Base-by-base conservation (phyloP, 2,113 vertebrate species). In the Telmatochromis sp. region DNA sequence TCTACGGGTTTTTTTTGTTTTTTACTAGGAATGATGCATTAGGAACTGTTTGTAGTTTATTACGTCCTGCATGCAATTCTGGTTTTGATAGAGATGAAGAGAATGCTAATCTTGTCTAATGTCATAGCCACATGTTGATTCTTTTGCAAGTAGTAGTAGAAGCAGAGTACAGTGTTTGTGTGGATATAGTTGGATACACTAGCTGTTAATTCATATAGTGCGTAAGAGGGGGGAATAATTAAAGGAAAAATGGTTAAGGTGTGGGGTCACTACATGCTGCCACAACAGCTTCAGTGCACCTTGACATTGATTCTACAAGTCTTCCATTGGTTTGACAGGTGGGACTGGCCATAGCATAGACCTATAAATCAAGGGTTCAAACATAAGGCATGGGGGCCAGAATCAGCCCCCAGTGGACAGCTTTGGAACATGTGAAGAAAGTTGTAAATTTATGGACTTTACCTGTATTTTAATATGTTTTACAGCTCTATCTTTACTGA, bases 11-110 rank as follows among this genome's bases (percentile, higher is more conserved):
- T 60, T 21, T 7, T 4, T 7, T 45, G 1, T 28, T 10, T 75
- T 93, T 94, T 90, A 93, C 91, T 90, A 85, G 89, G 71, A 88
- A 88, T 88, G 83, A 84, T 93, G 89, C 94, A 94, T 94, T 93
- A 93, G 86, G 63, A 80, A 14, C 79, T 79, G 91, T 92, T 94
- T 94, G 93, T 92, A 88, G 89, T 94, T 95, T 91, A 91, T 93
- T 86, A 81, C 85, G 83, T 88, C 85, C 92, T 81, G 82, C 37
- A 65, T 83, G 80, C 9, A 85, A 90, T 89, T 93, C 92, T 93
- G 91, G 91, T 88, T 94, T 89, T 89, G 63, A 84, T 91, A 54
- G 57, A 90, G 86, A 93, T 91, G 82, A 93, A 90, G 87, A 83
- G 82, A 91, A 86, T 84, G 82, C 87, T 89, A 85, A 93, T 86